Conservation (phyloP, 2,113 vertebrate species). For the Heloderma charlesbogerti region DNA sequence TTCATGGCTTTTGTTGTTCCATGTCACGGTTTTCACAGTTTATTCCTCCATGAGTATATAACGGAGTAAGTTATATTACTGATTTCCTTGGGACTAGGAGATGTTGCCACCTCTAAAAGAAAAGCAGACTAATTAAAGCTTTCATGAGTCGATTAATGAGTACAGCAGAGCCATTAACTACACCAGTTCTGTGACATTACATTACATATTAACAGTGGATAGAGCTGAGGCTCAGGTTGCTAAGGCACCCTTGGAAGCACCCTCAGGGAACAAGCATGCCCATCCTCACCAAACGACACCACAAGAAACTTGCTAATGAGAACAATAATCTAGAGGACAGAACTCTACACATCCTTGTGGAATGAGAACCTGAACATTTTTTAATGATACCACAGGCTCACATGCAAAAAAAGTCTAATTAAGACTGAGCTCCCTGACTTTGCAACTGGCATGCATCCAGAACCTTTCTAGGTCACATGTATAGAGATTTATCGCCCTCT, state of each 20-base stretch:
- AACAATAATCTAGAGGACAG: constrained; percentile 63
- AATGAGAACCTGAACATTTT: constrained; percentile 62
- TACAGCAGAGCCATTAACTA: constrained; percentile 42
- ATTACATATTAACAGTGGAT: constrained; percentile 40
- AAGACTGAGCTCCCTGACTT: constrained; percentile 56
- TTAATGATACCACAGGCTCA: constrained; percentile 71
- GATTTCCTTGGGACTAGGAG: constrained; percentile 9
- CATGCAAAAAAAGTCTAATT: constrained; percentile 64
- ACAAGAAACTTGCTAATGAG: constrained; percentile 65
- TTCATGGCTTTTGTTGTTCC: background rate
- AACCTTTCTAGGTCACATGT: constrained; percentile 67
- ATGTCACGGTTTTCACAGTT: background rate
- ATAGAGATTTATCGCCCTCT: constrained; percentile 55
- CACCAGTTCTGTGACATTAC: constrained; percentile 33
- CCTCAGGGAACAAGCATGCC: constrained; percentile 58
- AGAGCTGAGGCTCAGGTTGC: constrained; percentile 64
- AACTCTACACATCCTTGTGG: constrained; percentile 58
- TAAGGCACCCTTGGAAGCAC: constrained; percentile 55
- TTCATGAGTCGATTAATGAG: constrained; percentile 30
- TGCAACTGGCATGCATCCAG: constrained; percentile 39
- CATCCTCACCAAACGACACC: constrained; percentile 62
- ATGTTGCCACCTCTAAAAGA: background rate
- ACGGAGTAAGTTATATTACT: background rate
- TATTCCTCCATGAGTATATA: background rate
- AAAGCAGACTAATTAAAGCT: constrained; percentile 22